These are phyloP conservation scores for Podarcis cretensis DNA, from an alignment of 2,113 vertebrate genomes.

Conservation along the genomic window DNA sequence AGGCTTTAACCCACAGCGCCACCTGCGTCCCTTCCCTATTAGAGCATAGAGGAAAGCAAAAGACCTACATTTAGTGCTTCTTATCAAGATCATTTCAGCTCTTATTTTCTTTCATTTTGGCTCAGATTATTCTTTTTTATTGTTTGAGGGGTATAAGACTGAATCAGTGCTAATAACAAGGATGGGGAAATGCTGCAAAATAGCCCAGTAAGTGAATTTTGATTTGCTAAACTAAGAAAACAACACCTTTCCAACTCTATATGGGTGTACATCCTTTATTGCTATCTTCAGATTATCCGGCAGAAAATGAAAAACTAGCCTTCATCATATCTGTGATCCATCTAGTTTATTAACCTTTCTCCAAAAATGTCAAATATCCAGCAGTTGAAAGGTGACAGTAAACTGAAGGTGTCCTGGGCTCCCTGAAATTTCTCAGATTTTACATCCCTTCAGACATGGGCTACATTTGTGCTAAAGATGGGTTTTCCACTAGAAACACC, in stretches of 20 bases:
- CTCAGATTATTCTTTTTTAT: not conserved
- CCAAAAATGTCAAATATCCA: not conserved
- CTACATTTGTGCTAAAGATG: not conserved
- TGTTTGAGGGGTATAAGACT: not conserved
- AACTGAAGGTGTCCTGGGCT: not conserved
- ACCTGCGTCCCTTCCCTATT: no score
- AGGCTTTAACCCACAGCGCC: no score
- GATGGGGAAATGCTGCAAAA: not conserved
- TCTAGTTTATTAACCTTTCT: not conserved
- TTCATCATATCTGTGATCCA: not conserved
- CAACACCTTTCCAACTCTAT: not conserved
- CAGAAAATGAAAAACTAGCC: not conserved
- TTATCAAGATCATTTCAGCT: conserved; percentile 61
- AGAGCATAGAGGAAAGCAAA: conserved; percentile 78
- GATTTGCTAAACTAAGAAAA: not conserved
- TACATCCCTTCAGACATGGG: not conserved
- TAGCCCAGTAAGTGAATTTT: accelerated
- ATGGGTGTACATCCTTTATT: not conserved
- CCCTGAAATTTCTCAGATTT: not conserved
- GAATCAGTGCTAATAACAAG: not conserved
- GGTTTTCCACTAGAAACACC: not conserved
- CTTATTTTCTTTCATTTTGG: conserved; percentile 46
- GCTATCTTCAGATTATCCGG: not conserved
- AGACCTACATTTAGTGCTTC: conserved; percentile 64
- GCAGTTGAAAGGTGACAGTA: not conserved